Percentiles rank a stretch among this genome's conserved stretches.
Conservation (phyloP, 2,113 vertebrate species). For the Misgurnus anguillicaudatus region DNA sequence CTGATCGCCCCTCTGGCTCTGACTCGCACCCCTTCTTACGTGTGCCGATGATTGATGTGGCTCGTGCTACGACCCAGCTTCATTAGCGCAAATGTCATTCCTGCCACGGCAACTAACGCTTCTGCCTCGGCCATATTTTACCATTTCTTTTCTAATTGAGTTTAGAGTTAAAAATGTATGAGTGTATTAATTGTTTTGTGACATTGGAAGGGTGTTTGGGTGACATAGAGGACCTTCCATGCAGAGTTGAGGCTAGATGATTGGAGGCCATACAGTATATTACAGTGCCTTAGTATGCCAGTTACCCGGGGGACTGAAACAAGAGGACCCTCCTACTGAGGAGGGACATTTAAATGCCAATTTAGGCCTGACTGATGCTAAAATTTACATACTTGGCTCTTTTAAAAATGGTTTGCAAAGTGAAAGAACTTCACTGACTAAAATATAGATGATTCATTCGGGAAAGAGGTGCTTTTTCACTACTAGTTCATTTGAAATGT, state of each 20-base stretch:
- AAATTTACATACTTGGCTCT: conserved; percentile 46
- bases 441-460: conserved; percentile 2
- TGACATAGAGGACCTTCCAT: conserved; percentile 44
- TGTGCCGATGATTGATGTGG: conserved; percentile 59
- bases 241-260: conserved; percentile 46
- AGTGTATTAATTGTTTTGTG: conserved; percentile 64
- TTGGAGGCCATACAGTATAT: conserved; percentile 29
- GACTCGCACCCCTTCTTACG: conserved; percentile 20
- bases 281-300: conserved; percentile 22
- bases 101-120: conserved; percentile 55
- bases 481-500: conserved; percentile 8
- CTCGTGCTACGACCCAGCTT: conserved; percentile 53
- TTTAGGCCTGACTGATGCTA: conserved; percentile 49
- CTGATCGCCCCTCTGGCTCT: conserved; percentile 16
- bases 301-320: conserved; percentile 47
- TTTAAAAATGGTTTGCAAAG: conserved; percentile 65
- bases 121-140: conserved; percentile 57
- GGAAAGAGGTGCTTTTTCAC: background rate
- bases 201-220: conserved; percentile 39
- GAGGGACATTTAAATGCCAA: conserved; percentile 42
- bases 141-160: conserved; percentile 63
- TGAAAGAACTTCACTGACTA: conserved; percentile 1
- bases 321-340: conserved; percentile 18
- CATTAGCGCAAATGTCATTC: conserved; percentile 66
- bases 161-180: conserved; percentile 66